A percentile compares a stretch with the other conserved stretches of the same genome.
Conservation (phyloP, 2,888 invertebrate genomes). For the Antitype chi region DNA sequence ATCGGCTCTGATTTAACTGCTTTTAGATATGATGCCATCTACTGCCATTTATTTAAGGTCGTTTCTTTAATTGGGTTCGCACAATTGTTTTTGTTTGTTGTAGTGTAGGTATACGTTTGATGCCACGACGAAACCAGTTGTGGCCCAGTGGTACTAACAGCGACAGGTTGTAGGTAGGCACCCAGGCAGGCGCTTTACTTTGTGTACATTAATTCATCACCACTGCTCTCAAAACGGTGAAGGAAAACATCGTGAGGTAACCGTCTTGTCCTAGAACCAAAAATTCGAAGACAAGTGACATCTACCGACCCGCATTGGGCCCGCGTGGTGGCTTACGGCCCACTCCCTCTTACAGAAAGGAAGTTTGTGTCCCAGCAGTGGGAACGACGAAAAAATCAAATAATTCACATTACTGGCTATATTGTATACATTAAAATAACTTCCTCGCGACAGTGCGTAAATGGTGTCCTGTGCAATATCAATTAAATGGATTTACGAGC, state of each 20-base stretch:
- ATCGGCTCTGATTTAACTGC: constrained; percentile 29
- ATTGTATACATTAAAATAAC: constrained; percentile 24
- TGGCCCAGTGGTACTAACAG: no score
- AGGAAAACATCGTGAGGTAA: no score
- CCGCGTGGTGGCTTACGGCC: no score
- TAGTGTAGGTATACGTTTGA: not conserved
- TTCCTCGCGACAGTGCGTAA: constrained; percentile 45
- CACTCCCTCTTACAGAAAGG: no score
- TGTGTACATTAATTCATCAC: no score
- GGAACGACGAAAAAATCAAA: constrained; percentile 7
- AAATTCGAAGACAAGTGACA: no score
- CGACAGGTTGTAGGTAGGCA: no score
- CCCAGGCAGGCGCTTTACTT: no score
- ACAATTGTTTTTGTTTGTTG: not conserved
- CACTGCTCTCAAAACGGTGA: no score
- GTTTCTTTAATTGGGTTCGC: not conserved
- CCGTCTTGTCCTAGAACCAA: no score
- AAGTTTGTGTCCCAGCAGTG: no score
- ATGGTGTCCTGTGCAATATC: constrained; percentile 51
- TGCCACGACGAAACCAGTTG: not conserved
- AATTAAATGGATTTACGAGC: constrained; percentile 56
- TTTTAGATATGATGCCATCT: constrained; percentile 14
- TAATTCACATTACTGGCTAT: not conserved
- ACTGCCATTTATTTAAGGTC: constrained; percentile 9
- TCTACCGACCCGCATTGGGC: no score